Evolutionary conservation across 2,797 vertebrate species (phyloP), one percentile per base, ranked within the genome.

Genomic region (Cottoperca gobio): DNA sequence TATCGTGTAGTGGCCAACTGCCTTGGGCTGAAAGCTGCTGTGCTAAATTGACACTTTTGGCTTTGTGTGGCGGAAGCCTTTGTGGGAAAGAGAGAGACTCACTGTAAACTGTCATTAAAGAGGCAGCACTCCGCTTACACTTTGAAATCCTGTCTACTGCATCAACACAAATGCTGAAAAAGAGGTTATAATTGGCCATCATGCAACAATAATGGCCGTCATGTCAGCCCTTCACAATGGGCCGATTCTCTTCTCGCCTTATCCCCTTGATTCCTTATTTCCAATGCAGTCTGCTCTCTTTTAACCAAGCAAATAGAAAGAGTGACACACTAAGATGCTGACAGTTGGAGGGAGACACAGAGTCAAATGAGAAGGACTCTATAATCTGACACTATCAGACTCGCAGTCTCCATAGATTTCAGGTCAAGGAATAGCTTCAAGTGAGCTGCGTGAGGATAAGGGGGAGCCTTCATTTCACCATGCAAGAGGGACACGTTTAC

Each of bases 121-220:
- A 86, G 69, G 73, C 80, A 76, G 68, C 67, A 40, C 58, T 81
- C 68, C 60, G 14, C 72, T 81, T 71, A 69, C 26, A 84, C 76
- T 84, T 71, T 79, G 67, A 85, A 85, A 83, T 68, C 65, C 78
- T 74, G 74, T 87, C 86, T 24, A 9, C 66, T 26, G 54, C 64
- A 57, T 40, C 70, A 73, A 79, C 78, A 76, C 69, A 86, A 74
- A 84, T 69, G 64, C 35, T 48, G 52, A 75, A 81, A 78, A 86
- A 76, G 67, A 78, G 58, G 62, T 82, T 85, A 66, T 89, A 93
- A 92, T 89, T 91, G 89, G 87, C 82, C 84, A 75, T 87, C 86
- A 87, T 54, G 72, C 63, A 35, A 83, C 28, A 21, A 74, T 88
- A 91, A 89, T 85, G 69, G 71, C 43, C 35, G 6, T 82, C 78